phyloP scores from a whole-genome alignment of 1,140 invertebrate genomes.

The Octopus bimaculoides region DNA sequence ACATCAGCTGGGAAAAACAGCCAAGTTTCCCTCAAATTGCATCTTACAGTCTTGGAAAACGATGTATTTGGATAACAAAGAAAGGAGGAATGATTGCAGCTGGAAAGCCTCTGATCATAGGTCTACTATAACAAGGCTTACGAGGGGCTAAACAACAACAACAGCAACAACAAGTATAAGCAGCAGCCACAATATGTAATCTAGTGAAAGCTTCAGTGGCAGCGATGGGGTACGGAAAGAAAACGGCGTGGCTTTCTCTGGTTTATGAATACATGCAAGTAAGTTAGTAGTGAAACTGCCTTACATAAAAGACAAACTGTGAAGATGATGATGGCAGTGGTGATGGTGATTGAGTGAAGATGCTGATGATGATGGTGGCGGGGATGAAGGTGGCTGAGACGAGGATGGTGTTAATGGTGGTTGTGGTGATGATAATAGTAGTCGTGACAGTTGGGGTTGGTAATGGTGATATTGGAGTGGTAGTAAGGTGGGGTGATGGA shows the following conservation, averaged over 20 bases:
- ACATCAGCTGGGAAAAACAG: background rate
- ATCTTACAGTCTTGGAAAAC: constrained; percentile 8
- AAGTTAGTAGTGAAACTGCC: background rate
- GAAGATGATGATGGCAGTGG: background rate
- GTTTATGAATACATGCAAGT: background rate
- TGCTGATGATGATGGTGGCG: too few relatives aligned
- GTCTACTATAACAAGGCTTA: constrained; percentile 16
- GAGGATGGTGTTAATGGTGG: too few relatives aligned
- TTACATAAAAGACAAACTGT: constrained; percentile 10
- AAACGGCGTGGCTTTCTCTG: constrained; percentile 10
- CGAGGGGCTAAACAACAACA: background rate
- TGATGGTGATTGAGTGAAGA: background rate
- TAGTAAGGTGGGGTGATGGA: too few relatives aligned
- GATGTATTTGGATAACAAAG: constrained; percentile 15
- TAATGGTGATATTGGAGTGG: too few relatives aligned
- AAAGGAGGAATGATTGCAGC: constrained; percentile 16
- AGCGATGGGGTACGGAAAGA: background rate
- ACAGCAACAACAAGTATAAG: background rate
- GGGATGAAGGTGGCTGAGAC: too few relatives aligned
- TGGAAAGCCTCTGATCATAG: constrained; percentile 2
- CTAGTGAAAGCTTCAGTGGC: background rate
- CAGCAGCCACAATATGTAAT: constrained; percentile 13
- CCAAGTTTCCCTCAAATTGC: too few relatives aligned
- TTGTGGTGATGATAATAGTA: too few relatives aligned
- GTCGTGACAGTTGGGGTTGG: too few relatives aligned